A percentile compares a stretch with the other conserved stretches of the same genome.
Conservation (phyloP, 2,888 invertebrate species). For the Achlya flavicornis region DNA sequence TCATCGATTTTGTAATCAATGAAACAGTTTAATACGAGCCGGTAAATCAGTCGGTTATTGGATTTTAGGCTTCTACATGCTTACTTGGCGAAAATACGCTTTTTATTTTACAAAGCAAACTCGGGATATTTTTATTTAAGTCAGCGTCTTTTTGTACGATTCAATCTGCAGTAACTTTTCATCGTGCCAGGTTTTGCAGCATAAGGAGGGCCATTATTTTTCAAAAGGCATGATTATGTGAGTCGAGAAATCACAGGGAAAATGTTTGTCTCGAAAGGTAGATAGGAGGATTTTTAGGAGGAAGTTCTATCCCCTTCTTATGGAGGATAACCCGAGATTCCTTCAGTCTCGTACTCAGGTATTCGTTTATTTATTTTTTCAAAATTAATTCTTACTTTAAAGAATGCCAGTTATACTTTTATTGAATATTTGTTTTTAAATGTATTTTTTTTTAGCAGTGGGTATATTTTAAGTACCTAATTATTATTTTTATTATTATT, state of each 20-base stretch:
- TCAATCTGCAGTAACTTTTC: constrained; percentile 69
- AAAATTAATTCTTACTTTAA: neutral
- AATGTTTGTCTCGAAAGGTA: constrained; percentile 11
- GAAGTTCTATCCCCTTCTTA: constrained; percentile 6
- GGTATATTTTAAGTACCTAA: too few species aligned
- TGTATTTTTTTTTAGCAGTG: too few species aligned
- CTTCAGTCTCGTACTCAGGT: constrained; percentile 1
- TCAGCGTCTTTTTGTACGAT: constrained; percentile 47
- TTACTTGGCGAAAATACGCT: neutral
- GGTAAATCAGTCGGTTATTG: neutral
- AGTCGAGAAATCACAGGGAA: constrained; percentile 16
- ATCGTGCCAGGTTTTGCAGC: constrained; percentile 47
- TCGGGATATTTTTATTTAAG: constrained; percentile 36
- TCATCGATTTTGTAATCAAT: neutral
- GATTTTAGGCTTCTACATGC: neutral
- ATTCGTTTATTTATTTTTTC: neutral
- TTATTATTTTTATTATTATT: too few species aligned
- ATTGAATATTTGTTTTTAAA: neutral
- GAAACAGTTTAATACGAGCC: neutral
- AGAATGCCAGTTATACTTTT: neutral
- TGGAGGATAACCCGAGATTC: constrained; percentile 3
- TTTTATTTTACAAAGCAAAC: constrained; percentile 24
- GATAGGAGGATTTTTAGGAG: constrained; percentile 5
- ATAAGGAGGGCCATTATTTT: constrained; percentile 49
- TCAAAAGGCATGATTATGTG: constrained; percentile 43